A percentile compares a stretch with the other conserved stretches of the same genome.
Conservation (phyloP, 2,888 invertebrate species). For the Ormyrus thymus region DNA sequence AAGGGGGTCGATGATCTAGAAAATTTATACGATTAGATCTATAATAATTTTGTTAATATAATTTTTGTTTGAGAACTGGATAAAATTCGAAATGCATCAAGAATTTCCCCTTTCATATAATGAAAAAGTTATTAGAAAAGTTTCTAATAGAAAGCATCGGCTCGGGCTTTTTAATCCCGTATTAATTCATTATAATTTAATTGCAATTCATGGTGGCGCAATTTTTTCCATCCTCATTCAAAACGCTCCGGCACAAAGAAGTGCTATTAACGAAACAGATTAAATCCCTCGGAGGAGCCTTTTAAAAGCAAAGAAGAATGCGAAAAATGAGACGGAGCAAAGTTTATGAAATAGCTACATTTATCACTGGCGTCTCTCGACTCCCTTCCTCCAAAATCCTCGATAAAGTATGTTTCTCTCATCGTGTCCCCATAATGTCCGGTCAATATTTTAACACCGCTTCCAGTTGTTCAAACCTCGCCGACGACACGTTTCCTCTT, state of each 20-base stretch:
- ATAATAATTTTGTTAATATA: no score
- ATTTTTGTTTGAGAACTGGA: no score
- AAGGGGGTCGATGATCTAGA: no score
- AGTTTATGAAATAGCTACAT: constrained; percentile 31
- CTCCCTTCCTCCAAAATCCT: neutral
- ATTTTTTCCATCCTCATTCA: neutral
- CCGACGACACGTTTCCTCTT: constrained; percentile 52
- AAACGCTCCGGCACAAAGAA: neutral
- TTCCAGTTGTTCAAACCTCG: constrained; percentile 3
- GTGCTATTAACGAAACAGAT: no score
- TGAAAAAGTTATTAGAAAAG: no score
- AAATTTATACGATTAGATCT: no score
- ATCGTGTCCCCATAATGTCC: constrained; percentile 20
- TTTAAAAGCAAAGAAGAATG: neutral
- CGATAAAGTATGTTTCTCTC: neutral
- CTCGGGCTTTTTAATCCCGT: no score
- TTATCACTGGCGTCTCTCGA: constrained; percentile 3
- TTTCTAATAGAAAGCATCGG: no score
- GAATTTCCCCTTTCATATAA: no score
- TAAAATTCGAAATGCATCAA: no score
- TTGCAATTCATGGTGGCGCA: no score
- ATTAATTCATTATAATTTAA: no score
- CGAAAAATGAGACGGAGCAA: constrained; percentile 20
- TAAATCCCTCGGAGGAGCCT: neutral
- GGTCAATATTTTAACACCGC: constrained; percentile 43